Conservation (phyloP, 2,797 vertebrate genomes). For the Dicrostonyx torquatus region DNA sequence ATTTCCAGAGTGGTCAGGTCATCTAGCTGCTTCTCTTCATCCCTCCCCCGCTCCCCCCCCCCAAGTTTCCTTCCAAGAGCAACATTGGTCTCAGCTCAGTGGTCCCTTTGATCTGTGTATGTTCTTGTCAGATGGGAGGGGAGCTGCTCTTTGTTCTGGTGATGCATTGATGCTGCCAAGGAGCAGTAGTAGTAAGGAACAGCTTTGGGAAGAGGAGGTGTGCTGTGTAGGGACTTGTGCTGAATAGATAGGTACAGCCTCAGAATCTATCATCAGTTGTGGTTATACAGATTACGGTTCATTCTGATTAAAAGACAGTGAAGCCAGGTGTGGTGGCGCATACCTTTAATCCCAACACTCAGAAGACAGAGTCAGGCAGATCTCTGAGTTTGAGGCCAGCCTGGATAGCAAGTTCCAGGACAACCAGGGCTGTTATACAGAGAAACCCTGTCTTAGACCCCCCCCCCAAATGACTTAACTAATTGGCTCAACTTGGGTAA, state of each 20-base stretch:
- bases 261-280: background rate
- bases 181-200: background rate
- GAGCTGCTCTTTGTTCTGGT: background rate
- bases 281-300: background rate
- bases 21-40: background rate
- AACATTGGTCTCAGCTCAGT: background rate
- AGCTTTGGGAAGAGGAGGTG: background rate
- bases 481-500: background rate
- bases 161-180: background rate
- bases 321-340: background rate
- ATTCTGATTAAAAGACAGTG: constrained; percentile 6
- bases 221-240: background rate
- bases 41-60: background rate
- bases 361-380: background rate
- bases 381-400: background rate
- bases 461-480: background rate
- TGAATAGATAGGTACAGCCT: background rate
- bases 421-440: background rate
- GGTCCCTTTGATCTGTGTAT: background rate
- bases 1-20: constrained; percentile 34
- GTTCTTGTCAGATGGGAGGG: background rate
- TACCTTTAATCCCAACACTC: background rate
- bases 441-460: background rate
- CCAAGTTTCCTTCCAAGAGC: background rate
- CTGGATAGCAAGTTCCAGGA: background rate